Evolutionary conservation across 2,888 invertebrate genomes (phyloP), one percentile per base, ranked within the genome.

Genomic region (Ommatoiulus sabulosus): DNA sequence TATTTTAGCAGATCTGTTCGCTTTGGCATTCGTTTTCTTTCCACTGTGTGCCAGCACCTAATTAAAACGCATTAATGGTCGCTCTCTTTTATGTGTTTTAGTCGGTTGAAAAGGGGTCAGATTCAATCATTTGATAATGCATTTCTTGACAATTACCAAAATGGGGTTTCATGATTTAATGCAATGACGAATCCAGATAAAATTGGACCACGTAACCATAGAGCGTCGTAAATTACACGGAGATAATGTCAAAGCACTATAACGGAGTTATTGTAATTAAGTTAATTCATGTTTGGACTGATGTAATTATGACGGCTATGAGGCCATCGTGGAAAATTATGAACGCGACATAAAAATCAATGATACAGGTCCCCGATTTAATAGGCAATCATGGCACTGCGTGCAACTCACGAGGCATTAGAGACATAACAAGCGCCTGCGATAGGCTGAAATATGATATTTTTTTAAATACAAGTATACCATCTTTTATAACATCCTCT

Each of bases 11-110:
- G 57, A 57, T 17, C 7, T n/a, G 17, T 12, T 57, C 3, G 57
- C 57, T 0, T 57, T 57, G n/a, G 17, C n/a, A n/a, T 57, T 57
- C 57, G 57, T 57, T 8, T 12, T n/a, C 3, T 57, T 57, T 17
- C n/a, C 4, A 57, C 17, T 8, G n/a, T 7, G 57, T 57, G 57
- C 57, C 57, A 57, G 57, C n/a, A 57, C 57, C 57, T 57, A 57
- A 57, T 57, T 57, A 57, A 57, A 57, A 57, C 57, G 57, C 57
- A 57, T 57, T 57, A 57, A 57, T 57, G 57, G n/a, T n/a, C n/a
- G 57, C 57, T n/a, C 57, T 17, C 35, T 57, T 57, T 57, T 57
- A 57, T 57, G 57, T 57, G 57, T 57, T 57, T 57, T 57, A 17
- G 57, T 57, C 57, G 57, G 57, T 57, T 57, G 57, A 57, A 57